Base-by-base conservation (phyloP, 2,797 vertebrate genomes). In the Hephaestus fuliginosus region DNA sequence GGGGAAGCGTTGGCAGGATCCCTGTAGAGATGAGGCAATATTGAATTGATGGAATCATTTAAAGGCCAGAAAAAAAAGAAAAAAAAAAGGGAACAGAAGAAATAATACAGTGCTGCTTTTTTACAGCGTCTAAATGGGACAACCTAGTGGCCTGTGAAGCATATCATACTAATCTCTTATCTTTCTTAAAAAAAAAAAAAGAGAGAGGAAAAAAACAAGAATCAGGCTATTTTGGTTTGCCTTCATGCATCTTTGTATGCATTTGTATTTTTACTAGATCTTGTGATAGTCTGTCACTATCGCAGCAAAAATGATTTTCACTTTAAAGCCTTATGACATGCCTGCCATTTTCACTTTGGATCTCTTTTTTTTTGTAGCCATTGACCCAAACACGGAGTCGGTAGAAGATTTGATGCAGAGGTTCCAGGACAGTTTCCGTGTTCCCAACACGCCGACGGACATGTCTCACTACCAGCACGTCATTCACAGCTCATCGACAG, bases 331-430 rank as follows among this genome's bases (percentile, higher is more conserved):
- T 72, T 67, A 41, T 85, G 81, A 85, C 76, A 57, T 30, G 52
- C 43, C 77, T 81, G 66, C 56, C 83, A 84, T 86, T 86, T 76
- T 88, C 53, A 70, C 68, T 85, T 70, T 90, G 57, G 44, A 60
- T 85, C 71, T 84, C 58, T 90, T n/a, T 83, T 51, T 74, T 87
- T 33, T 5, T 85, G 28, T 88, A 99, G 97, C 93, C 39, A 88
- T 96, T 28, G 97, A 98, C 87, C 95, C 95, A 74, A 96, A 97
- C 8, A 96, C 96, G 49, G 97, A 99, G 90, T 97, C 97, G 0
- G 97, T 98, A 74, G 98, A 99, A 84, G 97, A 97, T 89, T 94
- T 99, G 94, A 97, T 99, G 97, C 97, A 97, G 96, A 96, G 97
- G 90, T 99, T 99, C 95, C 98, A 98, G 94, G 98, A 99, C 91